Base-by-base conservation (phyloP, 1,140 invertebrate genomes). In the Zaprionus africanus region DNA sequence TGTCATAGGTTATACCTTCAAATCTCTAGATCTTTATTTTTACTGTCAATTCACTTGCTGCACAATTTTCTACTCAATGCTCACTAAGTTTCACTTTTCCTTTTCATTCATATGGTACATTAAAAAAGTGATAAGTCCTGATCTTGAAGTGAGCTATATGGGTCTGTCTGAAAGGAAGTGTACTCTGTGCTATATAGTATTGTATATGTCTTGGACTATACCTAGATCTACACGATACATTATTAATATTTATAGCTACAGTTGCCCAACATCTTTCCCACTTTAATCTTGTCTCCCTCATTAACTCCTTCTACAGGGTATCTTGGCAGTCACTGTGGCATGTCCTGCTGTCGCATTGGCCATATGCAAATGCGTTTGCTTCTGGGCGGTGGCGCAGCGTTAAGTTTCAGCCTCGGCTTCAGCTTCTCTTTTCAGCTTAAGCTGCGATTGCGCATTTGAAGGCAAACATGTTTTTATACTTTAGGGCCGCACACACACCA, bases 391-490 rank as follows among this genome's bases (percentile, higher is more conserved):
- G 81, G 80, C 81, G 61, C 75, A 85, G 79, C 67, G 82, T 84
- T 79, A 77, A 90, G 78, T 76, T 79, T 34, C 9, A 26, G 24
- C 17, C 12, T 61, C 24, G n/a, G 38, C n/a, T 17, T 51, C 38
- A 41, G 19, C 36, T 46, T 13, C n/a, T 59, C 57, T 68, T 43
- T 78, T 83, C 84, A 78, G 81, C 74, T 80, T 81, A 85, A 91
- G 79, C 77, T 90, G 82, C 85, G 90, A 91, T 91, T 91, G 90
- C 76, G 76, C 74, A 81, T 91, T 92, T 92, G 90, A 92, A 90
- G 90, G 90, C 90, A 88, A 92, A 92, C 90, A 92, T 86, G 90
- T 87, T 92, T 92, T 92, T 92, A 87, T 90, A 92, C 90, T 92
- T 92, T 90, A 82, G 79, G 59, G 73, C 56, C 22, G 22, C 36